Evolutionary conservation across 1,140 invertebrate species (phyloP), one percentile per base, ranked within the genome.

Genomic region (Drosophila pallidifrons): DNA sequence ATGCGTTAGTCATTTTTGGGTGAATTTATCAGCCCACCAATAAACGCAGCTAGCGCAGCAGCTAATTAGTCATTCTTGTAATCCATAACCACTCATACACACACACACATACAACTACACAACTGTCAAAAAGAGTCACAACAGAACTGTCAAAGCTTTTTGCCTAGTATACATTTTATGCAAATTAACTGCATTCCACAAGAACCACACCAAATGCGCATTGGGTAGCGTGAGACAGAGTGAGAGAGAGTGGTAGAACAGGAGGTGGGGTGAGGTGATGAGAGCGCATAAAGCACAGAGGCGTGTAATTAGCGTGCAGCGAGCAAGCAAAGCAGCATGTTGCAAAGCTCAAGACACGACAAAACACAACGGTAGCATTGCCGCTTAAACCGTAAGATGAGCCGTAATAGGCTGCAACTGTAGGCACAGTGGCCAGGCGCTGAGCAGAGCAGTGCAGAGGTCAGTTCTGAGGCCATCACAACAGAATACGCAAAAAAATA

Each of bases 261-360:
- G 10, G n/a, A 35, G 75, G 8, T 8, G 11, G 13, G 11, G 13
- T 32, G 8, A 28, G 49, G 51, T 35, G 38, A 61, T 46, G 43
- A 68, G 79, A 73, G 73, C 85, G 85, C 85, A 87, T 89, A 88
- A 83, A 67, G 85, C 83, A 88, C 67, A 89, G 74, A 88, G 85
- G 85, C 83, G 83, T 88, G 73, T 89, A 88, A 88, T 88, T 88
- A 88, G 85, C 83, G 85, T 88, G 83, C 85, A 89, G 75, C 80
- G 3, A 81, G 51, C 52, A 16, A 32, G 32, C 32, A 1, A 32
- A 25, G 5, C 80, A 81, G 51, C 52, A 32, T 43, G 41, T 43
- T 43, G 41, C n/a, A 60, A 67, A 45, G n/a, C 10, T 16, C 7
- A 25, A 35, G 43, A 46, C 7, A 25, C 16, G 43, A 32, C 2